phyloP scores from a whole-genome alignment of 2,113 vertebrate genomes.

The Tricholaema leucomelas region DNA sequence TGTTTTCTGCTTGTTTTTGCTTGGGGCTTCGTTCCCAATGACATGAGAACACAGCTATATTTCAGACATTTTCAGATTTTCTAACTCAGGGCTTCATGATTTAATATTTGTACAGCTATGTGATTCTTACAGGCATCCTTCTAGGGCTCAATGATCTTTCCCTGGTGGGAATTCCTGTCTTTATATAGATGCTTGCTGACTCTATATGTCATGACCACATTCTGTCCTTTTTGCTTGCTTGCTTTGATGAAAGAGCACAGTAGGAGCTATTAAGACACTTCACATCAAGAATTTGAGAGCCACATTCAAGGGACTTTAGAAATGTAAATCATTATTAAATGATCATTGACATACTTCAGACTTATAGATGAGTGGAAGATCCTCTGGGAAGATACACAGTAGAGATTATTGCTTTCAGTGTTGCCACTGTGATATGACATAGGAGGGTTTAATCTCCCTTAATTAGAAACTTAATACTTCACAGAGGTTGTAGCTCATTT shows the following conservation, averaged over 20 bases:
- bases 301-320: neutral
- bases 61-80: neutral
- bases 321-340: neutral
- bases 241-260: neutral
- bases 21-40: neutral
- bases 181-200: neutral
- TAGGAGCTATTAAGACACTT: neutral
- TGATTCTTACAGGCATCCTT: neutral
- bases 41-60: neutral
- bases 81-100: accelerated
- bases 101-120: neutral
- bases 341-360: neutral
- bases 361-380: neutral
- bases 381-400: neutral
- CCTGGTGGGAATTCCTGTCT: neutral
- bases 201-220: neutral
- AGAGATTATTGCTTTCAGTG: neutral
- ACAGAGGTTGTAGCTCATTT: neutral
- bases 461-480: neutral
- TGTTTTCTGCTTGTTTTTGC: too few relatives aligned
- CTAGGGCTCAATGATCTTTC: neutral
- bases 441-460: neutral
- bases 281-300: neutral
- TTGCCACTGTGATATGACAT: neutral
- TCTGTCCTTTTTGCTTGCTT: neutral